phyloP scores from a whole-genome alignment of 2,113 vertebrate species.

The Apodemus sylvaticus region DNA sequence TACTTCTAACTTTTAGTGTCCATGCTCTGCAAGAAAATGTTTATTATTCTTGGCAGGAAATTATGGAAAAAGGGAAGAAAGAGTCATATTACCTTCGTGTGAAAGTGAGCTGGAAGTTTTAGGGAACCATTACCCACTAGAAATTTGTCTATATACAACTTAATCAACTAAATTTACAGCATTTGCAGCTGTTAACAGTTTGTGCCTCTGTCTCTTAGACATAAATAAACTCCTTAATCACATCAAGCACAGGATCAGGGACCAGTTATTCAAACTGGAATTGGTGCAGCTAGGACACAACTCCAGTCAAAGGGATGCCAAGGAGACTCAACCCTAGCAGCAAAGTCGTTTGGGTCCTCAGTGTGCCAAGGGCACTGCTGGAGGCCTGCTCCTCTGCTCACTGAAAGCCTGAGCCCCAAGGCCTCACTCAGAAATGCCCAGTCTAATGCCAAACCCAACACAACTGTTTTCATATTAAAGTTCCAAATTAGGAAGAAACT shows the following conservation, averaged over 20 bases:
- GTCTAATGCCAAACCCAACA: slow-evolving; percentile 60
- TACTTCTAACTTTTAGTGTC: slow-evolving; percentile 61
- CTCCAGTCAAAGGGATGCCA: slow-evolving; percentile 58
- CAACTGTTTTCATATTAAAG: slow-evolving; percentile 16
- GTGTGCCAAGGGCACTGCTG: background rate
- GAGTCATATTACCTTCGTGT: slow-evolving; percentile 69
- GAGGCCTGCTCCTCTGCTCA: slow-evolving; percentile 33
- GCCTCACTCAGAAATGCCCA: slow-evolving; percentile 52
- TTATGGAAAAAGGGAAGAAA: slow-evolving; percentile 75
- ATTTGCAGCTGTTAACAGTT: slow-evolving; percentile 81
- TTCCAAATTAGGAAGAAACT: slow-evolving; percentile 67
- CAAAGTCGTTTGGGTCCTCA: slow-evolving; percentile 68
- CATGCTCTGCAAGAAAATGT: slow-evolving; percentile 64
- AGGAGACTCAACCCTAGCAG: slow-evolving; percentile 55
- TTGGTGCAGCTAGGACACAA: slow-evolving; percentile 59
- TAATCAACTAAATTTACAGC: slow-evolving; percentile 83
- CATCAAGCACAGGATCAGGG: slow-evolving; percentile 68
- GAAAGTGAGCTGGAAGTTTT: slow-evolving; percentile 78
- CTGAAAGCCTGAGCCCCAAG: slow-evolving; percentile 11
- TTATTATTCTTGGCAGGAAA: slow-evolving; percentile 80
- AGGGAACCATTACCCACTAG: slow-evolving; percentile 65
- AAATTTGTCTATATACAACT: slow-evolving; percentile 82
- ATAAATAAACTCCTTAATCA: slow-evolving; percentile 78
- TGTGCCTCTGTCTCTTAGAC: slow-evolving; percentile 62
- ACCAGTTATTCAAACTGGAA: slow-evolving; percentile 73